These are phyloP conservation scores for Chelonia mydas DNA, from an alignment of 2,797 vertebrate species.

Conservation along the genomic window DNA sequence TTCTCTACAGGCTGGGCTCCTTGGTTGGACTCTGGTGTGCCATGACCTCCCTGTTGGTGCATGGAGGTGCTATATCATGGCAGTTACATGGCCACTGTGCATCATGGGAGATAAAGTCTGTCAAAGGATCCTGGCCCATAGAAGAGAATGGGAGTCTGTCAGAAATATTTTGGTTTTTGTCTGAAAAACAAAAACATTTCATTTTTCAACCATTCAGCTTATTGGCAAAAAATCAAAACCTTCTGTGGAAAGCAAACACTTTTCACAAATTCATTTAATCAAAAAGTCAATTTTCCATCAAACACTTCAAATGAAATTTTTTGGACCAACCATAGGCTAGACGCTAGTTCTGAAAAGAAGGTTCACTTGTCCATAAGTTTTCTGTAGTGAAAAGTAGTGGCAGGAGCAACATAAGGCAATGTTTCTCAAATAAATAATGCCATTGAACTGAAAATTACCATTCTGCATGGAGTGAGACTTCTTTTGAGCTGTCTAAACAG, in stretches of 20 bases:
- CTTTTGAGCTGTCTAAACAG: not conserved
- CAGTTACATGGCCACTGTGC: not conserved
- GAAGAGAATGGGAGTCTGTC: not conserved
- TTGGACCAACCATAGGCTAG: not conserved
- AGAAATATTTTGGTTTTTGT: not conserved
- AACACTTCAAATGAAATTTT: not conserved
- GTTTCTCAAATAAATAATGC: not conserved
- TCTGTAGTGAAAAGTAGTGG: not conserved
- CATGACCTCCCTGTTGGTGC: not conserved
- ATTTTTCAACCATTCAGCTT: not conserved
- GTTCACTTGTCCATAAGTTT: not conserved
- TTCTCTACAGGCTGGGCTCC: not conserved
- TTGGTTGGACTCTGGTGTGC: not conserved
- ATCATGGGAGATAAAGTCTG: not conserved
- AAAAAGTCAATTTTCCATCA: not conserved
- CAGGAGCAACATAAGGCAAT: not conserved
- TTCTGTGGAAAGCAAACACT: fast-evolving
- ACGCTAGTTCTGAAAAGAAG: not conserved
- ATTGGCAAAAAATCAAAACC: not conserved
- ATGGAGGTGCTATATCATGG: not conserved
- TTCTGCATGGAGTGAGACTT: not conserved
- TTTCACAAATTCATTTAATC: not conserved
- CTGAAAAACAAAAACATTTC: not conserved
- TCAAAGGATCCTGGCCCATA: not conserved
- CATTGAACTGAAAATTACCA: not conserved